Conservation (phyloP, 2,113 vertebrate genomes). For the Empidonax traillii region DNA sequence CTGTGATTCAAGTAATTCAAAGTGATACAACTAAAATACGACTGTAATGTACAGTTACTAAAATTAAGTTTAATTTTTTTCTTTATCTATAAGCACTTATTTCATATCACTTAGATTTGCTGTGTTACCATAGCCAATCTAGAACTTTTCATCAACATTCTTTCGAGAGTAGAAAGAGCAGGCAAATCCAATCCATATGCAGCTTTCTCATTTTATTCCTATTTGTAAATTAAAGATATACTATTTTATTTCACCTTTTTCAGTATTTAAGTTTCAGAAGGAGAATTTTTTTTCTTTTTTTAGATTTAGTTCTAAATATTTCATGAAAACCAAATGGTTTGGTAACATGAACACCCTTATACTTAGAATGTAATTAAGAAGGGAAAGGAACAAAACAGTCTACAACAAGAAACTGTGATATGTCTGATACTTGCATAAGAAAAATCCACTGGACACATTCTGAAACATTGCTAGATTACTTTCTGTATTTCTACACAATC, state of each 20-base stretch:
- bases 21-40: background rate
- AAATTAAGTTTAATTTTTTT: background rate
- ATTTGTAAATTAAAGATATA: background rate
- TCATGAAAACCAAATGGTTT: background rate
- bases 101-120: background rate
- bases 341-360: background rate
- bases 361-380: background rate
- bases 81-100: background rate
- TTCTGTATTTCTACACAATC: background rate
- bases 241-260: background rate
- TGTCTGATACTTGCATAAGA: background rate
- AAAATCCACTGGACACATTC: background rate
- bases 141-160: background rate
- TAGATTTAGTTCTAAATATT: conserved; percentile 28
- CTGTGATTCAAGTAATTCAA: background rate
- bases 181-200: background rate
- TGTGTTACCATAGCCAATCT: background rate
- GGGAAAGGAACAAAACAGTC: background rate
- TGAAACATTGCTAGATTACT: background rate
- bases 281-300: background rate
- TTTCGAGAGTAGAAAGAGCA: background rate
- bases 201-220: background rate
- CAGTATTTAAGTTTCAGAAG: background rate
- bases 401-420: background rate
- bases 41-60: background rate